phyloP scores from a whole-genome alignment of 2,888 invertebrate species.

The Philhelius pedissequus region DNA sequence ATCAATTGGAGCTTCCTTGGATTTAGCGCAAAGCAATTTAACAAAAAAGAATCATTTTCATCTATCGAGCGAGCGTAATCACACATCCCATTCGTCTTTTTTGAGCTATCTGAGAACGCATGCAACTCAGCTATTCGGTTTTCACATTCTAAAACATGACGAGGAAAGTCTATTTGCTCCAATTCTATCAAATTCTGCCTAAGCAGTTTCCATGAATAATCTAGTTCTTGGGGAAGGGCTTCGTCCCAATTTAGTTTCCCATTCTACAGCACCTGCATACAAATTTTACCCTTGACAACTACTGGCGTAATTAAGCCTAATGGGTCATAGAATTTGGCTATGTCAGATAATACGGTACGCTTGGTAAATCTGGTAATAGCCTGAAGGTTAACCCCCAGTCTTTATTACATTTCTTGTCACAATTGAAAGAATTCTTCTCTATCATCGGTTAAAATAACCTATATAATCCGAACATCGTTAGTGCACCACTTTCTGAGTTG shows the following conservation, averaged over 20 bases:
- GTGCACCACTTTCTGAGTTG: background rate
- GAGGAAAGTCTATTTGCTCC: background rate
- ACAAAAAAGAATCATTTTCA: background rate
- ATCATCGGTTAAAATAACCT: background rate
- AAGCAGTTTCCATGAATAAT: background rate
- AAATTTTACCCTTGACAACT: background rate
- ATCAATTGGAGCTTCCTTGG: no score
- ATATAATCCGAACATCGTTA: background rate
- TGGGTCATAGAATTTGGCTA: background rate
- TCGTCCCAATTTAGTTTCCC: background rate
- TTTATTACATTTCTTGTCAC: background rate
- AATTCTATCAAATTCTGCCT: background rate
- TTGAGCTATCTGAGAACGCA: background rate
- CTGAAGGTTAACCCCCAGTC: background rate
- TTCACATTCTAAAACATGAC: background rate
- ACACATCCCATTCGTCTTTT: background rate
- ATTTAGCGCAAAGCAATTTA: slow-evolving; percentile 9
- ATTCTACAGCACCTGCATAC: background rate
- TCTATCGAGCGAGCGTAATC: background rate
- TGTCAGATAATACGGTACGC: background rate
- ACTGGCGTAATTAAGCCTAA: background rate
- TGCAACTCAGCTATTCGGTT: background rate
- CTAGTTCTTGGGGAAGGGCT: background rate
- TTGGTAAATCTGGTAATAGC: background rate
- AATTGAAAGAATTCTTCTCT: background rate